A percentile compares a stretch with the other conserved stretches of the same genome.
Conservation (phyloP, 2,888 invertebrate species). For the Acanthopleura granulata region DNA sequence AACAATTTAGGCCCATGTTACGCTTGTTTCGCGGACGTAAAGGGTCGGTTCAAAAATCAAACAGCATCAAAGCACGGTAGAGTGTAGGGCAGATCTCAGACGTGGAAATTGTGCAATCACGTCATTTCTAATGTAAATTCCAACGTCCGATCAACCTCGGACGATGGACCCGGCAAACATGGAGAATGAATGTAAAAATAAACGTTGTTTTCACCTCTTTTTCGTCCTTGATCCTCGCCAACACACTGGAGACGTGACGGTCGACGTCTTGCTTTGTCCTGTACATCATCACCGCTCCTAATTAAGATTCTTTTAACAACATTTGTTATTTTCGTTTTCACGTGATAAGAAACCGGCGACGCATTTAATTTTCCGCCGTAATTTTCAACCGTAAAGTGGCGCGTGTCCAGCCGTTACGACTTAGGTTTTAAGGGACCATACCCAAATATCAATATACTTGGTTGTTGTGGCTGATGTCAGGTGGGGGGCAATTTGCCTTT, state of each 20-base stretch:
- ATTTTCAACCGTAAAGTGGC: neutral
- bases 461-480: too few relatives aligned
- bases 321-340: conserved; percentile 1
- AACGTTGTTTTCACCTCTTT: conserved; percentile 50
- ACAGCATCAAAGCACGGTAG: too few relatives aligned
- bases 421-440: neutral
- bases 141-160: too few relatives aligned
- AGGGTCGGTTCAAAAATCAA: too few relatives aligned
- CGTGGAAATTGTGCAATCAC: too few relatives aligned
- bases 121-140: too few relatives aligned
- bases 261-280: conserved; percentile 64
- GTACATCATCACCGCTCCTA: conserved; percentile 42
- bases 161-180: too few relatives aligned
- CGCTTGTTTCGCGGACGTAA: too few relatives aligned
- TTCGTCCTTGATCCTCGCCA: conserved; percentile 52
- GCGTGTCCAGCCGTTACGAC: neutral
- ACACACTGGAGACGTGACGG: conserved; percentile 57
- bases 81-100: too few relatives aligned
- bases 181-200: too few relatives aligned
- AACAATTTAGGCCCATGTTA: too few relatives aligned
- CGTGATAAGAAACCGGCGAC: conserved; percentile 5
- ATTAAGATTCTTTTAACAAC: neutral
- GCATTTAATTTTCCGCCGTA: conserved; percentile 20
- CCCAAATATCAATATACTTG: neutral
- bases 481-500: too few relatives aligned